phyloP scores from a whole-genome alignment of 1,140 invertebrate species.

The Drosophila elegans region DNA sequence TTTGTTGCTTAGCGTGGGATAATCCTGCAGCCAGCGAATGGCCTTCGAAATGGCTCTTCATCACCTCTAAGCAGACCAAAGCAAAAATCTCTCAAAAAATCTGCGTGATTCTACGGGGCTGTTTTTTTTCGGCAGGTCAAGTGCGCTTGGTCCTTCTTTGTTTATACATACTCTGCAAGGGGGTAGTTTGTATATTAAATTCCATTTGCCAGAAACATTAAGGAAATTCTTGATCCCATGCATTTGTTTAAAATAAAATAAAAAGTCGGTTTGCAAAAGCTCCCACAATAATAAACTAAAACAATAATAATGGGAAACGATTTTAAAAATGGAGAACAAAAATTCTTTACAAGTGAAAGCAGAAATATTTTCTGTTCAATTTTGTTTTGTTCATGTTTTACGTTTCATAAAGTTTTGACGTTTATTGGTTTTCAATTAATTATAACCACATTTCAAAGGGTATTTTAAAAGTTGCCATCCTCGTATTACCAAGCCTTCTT shows the following conservation, averaged over 20 bases:
- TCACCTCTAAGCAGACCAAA: constrained; percentile 55
- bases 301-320: too few relatives aligned
- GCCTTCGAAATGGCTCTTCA: constrained; percentile 41
- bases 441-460: constrained; percentile 1
- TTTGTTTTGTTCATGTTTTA: too few relatives aligned
- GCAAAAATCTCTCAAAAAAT: neutral
- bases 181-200: neutral
- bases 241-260: too few relatives aligned
- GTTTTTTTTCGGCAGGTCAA: constrained; percentile 65
- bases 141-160: constrained; percentile 36
- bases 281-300: too few relatives aligned
- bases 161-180: neutral
- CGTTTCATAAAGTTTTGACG: too few relatives aligned
- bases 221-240: too few relatives aligned
- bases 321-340: too few relatives aligned
- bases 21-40: constrained; percentile 43
- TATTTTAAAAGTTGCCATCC: neutral
- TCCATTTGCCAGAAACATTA: too few relatives aligned
- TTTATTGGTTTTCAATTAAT: too few relatives aligned
- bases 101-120: constrained; percentile 10
- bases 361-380: too few relatives aligned
- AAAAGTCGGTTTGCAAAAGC: neutral
- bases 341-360: too few relatives aligned
- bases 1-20: constrained; percentile 75
- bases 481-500: too few relatives aligned